phyloP scores from a whole-genome alignment of 92 coral and sea anemone species.

The Epizoanthus rinbou region DNA sequence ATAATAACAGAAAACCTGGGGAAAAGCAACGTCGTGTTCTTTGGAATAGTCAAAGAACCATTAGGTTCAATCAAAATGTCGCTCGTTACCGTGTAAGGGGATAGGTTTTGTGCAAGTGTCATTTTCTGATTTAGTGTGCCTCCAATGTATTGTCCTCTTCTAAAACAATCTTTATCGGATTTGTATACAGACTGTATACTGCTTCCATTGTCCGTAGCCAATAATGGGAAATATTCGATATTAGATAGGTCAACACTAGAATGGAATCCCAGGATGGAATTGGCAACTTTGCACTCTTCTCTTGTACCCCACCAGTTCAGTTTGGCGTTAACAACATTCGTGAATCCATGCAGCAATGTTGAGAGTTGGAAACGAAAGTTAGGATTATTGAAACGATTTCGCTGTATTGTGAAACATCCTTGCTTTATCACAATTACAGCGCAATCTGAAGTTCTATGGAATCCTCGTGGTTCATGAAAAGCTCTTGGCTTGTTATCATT shows the following conservation, averaged over 20 bases:
- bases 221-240: constrained; percentile 50
- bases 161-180: constrained; percentile 39
- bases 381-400: constrained; percentile 50
- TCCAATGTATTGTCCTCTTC: constrained; percentile 46
- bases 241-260: constrained; percentile 49
- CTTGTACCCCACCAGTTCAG: constrained; percentile 74
- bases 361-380: constrained; percentile 36
- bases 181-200: not conserved
- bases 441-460: constrained; percentile 32
- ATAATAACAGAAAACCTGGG: constrained; percentile 49
- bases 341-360: constrained; percentile 13
- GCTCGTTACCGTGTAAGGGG: constrained; percentile 56
- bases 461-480: constrained; percentile 23
- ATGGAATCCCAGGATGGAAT: constrained; percentile 59
- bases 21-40: constrained; percentile 52
- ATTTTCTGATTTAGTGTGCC: constrained; percentile 54
- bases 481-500: no score
- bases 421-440: constrained; percentile 52
- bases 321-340: constrained; percentile 46
- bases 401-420: constrained; percentile 47
- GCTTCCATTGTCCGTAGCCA: constrained; percentile 36
- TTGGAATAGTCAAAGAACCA: constrained; percentile 49
- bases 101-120: constrained; percentile 19
- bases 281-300: constrained; percentile 46
- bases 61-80: constrained; percentile 59